A percentile compares a stretch with the other conserved stretches of the same genome.
Evolutionary conservation across 1,140 invertebrate species (phyloP).

Genomic region (Euschistus heros): DNA sequence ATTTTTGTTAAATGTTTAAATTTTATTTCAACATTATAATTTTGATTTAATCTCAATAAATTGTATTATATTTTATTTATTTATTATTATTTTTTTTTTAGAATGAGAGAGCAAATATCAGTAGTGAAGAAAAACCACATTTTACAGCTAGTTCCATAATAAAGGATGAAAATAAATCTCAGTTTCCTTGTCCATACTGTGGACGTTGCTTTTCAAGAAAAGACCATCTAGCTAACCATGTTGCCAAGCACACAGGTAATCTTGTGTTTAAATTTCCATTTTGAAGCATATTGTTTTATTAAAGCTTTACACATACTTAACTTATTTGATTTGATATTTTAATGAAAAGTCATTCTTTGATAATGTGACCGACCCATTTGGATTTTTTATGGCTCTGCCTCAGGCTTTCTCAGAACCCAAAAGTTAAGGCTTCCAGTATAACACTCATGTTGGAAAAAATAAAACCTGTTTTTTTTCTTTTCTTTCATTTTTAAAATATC

Average conservation of each 20-base stretch:
- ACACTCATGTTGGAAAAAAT: no score
- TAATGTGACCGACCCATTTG: no score
- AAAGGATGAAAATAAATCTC: conserved; percentile 22
- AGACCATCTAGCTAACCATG: conserved; percentile 53
- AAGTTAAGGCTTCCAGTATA: no score
- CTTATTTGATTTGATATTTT: no score
- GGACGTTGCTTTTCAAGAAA: conserved; percentile 59
- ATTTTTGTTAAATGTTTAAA: neutral
- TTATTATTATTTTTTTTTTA: conserved; percentile 42
- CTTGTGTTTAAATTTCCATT: no score
- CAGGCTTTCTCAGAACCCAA: no score
- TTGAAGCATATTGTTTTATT: no score
- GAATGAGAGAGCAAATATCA: conserved; percentile 47
- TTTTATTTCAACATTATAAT: conserved; percentile 35
- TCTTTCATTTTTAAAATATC: no score
- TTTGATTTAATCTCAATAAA: neutral
- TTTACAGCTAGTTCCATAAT: neutral
- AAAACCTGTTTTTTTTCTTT: no score
- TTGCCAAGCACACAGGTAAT: conserved; percentile 51
- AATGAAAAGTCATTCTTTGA: no score
- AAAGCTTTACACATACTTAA: no score
- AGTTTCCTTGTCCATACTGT: conserved; percentile 45
- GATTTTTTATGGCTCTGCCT: no score
- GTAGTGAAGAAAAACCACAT: neutral
- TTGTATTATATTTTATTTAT: neutral